Base-by-base conservation (phyloP, 1,140 invertebrate species). In the Galleria mellonella region DNA sequence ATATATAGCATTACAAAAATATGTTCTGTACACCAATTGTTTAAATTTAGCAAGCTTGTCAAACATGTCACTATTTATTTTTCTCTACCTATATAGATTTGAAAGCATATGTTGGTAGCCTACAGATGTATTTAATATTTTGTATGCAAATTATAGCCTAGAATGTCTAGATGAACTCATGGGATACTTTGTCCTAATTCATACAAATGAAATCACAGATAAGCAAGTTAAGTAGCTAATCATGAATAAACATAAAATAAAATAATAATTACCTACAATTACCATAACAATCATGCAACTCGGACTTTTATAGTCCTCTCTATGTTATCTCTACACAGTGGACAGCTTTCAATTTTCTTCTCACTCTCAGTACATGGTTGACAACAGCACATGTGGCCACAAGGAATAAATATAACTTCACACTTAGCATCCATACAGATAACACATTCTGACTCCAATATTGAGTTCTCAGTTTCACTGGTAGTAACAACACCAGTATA, bases 351-450 rank as follows among this genome's bases (percentile, higher is more conserved):
- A 36, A 88, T 78, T 43, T 92, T 72, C 43, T 81, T 75, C 44
- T 78, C 73, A 15, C 90, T 87, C 44, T 78, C 73, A 14, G 90
- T 87, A 86, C 94, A 96, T 32, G 75, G 68, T 9, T 83, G 62
- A 81, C 95, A 96, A 60, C 92, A 92, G 72, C 94, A 96, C 43
- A 96, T 88, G 77, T 96, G 95, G 39, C 94, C 94, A 82, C 94
- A 96, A 50, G 93, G 92, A 54, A 96, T 88, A 87, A 95, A 95
- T 58, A 96, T 91, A 17, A 95, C 61, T 81, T 88, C 87, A 78
- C 92, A 92, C 67, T 88, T 83, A 55, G 78, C 69, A 82, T 95
- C 93, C 89, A 96, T 89, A 72, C 94, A 96, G 52, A 96, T 88
- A 36, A 94, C 91, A 88, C 94, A 96, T 83, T 95, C 94, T 2